phyloP scores from a whole-genome alignment of 2,113 vertebrate genomes.

The Alligator sinensis region DNA sequence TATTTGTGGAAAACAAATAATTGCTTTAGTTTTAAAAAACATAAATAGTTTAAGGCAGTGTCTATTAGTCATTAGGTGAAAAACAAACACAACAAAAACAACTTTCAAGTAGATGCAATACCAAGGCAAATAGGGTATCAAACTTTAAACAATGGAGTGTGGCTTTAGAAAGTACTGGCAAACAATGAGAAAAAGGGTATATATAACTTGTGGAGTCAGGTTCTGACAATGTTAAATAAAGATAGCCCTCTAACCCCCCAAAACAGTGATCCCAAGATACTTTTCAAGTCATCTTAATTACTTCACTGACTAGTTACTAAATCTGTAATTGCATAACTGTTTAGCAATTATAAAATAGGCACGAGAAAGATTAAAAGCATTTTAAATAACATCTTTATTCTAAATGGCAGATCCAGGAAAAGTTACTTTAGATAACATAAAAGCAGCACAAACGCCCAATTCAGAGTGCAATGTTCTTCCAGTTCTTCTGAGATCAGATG shows the following conservation, averaged over 20 bases:
- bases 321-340: background rate
- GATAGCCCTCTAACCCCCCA: background rate
- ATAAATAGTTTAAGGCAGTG: background rate
- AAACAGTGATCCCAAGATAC: background rate
- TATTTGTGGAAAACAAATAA: background rate
- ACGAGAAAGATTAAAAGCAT: background rate
- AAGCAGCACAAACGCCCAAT: background rate
- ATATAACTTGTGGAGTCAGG: background rate
- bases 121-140: background rate
- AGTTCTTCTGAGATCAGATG: background rate
- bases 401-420: background rate
- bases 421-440: background rate
- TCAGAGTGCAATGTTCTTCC: background rate
- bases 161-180: background rate
- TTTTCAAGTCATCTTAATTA: background rate
- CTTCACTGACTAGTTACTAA: background rate
- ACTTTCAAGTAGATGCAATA: background rate
- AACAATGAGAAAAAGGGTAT: background rate
- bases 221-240: background rate
- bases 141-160: background rate
- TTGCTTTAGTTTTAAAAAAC: background rate
- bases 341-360: background rate
- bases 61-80: background rate
- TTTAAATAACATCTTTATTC: background rate
- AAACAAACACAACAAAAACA: background rate